phyloP scores from a whole-genome alignment of 2,797 vertebrate species.

The Dendrocincla fuliginosa region DNA sequence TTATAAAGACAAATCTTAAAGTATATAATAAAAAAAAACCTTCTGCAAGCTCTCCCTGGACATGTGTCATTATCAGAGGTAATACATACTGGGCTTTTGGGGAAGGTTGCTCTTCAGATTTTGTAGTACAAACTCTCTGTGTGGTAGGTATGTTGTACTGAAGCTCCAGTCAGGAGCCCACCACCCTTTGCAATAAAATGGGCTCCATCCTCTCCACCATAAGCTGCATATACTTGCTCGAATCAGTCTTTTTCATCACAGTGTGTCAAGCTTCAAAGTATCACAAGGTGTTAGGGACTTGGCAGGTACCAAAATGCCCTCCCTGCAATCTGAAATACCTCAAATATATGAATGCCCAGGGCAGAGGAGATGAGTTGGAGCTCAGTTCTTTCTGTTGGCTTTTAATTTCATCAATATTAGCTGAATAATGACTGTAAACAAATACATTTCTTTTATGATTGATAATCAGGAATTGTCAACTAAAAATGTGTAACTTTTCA shows the following conservation, averaged over 20 bases:
- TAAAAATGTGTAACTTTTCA: not conserved
- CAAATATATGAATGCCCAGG: accelerated
- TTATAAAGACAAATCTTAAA: not conserved
- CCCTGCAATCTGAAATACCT: not conserved
- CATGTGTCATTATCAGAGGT: not conserved
- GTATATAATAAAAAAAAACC: not conserved
- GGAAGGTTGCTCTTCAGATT: not conserved
- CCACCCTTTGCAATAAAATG: not conserved
- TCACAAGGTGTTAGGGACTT: not conserved
- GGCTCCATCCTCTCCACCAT: not conserved
- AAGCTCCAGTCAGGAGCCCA: not conserved
- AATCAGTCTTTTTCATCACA: not conserved
- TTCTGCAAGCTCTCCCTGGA: not conserved
- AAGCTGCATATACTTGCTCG: not conserved
- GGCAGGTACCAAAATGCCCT: not conserved
- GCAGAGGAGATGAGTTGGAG: not conserved
- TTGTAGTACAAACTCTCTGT: not conserved
- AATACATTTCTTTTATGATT: not conserved
- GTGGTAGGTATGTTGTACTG: not conserved
- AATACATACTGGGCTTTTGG: not conserved
- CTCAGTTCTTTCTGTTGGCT: not conserved
- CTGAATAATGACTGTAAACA: not conserved
- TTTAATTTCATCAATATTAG: not conserved
- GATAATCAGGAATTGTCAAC: not conserved
- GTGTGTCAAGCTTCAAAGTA: not conserved